Percentiles rank a stretch among this genome's conserved stretches.
phyloP scores from a whole-genome alignment of 2,113 vertebrate species.

The Bubalus kerabau region DNA sequence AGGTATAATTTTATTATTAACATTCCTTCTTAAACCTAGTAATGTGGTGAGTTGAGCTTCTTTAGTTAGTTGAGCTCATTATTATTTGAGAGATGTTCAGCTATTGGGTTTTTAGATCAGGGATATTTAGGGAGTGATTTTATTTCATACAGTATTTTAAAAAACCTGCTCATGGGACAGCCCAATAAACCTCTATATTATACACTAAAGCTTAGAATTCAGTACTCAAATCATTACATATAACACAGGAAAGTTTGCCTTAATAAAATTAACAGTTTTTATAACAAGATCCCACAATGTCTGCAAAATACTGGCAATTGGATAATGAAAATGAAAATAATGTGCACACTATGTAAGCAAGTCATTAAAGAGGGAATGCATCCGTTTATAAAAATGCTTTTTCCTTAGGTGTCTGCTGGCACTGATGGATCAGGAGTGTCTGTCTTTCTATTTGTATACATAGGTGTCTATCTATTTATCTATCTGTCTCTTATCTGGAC shows the following conservation, averaged over 20 bases:
- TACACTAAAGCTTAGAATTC: neutral
- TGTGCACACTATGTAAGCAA: neutral
- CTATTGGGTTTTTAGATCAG: neutral
- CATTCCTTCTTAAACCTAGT: neutral
- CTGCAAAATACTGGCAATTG: neutral
- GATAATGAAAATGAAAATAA: neutral
- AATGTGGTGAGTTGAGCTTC: neutral
- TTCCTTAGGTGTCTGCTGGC: neutral
- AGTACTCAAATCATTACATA: neutral
- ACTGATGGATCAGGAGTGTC: neutral
- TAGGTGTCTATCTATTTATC: neutral
- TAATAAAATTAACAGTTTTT: neutral
- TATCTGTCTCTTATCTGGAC: neutral
- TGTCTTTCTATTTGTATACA: neutral
- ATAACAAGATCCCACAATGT: neutral
- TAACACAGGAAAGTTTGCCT: neutral
- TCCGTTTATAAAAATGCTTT: neutral
- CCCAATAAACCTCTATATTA: neutral
- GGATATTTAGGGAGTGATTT: neutral
- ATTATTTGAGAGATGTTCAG: neutral
- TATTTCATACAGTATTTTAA: neutral
- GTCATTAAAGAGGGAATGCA: neutral
- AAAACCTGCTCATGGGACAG: neutral
- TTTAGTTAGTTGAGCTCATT: neutral
- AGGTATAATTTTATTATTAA: neutral